phyloP scores from a whole-genome alignment of 2,888 invertebrate genomes.

The Latrodectus elegans region DNA sequence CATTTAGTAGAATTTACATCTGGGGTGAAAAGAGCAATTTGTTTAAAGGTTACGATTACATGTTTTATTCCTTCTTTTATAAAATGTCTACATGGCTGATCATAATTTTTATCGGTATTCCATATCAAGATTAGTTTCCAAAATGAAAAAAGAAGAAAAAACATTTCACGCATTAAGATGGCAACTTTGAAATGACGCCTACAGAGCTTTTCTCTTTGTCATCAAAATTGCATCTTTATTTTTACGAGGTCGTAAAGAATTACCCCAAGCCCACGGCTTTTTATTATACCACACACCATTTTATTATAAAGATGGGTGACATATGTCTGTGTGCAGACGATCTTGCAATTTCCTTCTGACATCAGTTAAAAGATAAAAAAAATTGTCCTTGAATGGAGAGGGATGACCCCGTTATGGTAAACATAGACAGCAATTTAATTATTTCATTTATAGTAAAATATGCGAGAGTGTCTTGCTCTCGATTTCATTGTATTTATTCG shows the following conservation, averaged over 20 bases:
- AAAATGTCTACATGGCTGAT: too few species aligned
- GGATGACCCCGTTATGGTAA: constrained; percentile 6
- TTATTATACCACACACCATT: background rate
- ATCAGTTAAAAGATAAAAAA: background rate
- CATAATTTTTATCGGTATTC: too few species aligned
- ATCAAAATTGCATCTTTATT: background rate
- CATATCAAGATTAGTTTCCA: too few species aligned
- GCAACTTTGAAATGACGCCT: background rate
- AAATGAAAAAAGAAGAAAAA: too few species aligned
- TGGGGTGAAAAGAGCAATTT: too few species aligned
- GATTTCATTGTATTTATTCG: too few species aligned
- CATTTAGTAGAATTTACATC: too few species aligned
- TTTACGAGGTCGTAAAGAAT: constrained; percentile 4
- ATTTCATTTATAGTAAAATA: background rate
- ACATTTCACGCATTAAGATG: too few species aligned
- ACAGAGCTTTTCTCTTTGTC: background rate
- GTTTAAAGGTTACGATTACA: too few species aligned
- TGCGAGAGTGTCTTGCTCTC: background rate
- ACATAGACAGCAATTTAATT: background rate
- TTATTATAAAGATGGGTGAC: background rate
- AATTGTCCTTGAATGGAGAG: constrained; percentile 6
- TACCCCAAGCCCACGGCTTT: background rate
- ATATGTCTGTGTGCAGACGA: background rate
- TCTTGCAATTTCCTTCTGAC: background rate
- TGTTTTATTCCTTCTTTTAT: too few species aligned